These are phyloP conservation scores for Rhea pennata DNA, from an alignment of 2,113 vertebrate species.

Conservation along the genomic window DNA sequence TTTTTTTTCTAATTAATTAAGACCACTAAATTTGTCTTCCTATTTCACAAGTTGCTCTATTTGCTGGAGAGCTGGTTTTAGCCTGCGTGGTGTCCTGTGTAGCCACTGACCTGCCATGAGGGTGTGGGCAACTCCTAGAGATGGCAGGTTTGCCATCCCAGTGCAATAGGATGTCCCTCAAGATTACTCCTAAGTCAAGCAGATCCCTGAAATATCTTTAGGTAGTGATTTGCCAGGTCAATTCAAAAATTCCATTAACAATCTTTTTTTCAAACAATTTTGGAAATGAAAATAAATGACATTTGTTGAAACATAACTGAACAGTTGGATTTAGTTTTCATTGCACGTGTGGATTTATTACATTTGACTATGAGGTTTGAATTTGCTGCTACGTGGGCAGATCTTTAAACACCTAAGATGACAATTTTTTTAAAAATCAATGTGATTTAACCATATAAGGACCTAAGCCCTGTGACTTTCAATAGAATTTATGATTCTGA, in stretches of 20 bases:
- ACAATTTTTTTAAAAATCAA: neutral
- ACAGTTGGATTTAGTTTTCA: neutral
- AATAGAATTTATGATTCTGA: neutral
- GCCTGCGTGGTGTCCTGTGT: fast-evolving
- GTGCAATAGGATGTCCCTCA: neutral
- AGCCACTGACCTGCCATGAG: fast-evolving
- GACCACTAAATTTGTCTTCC: neutral
- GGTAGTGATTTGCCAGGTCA: neutral
- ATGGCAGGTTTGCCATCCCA: too few species aligned
- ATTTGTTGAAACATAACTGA: neutral
- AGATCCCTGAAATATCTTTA: neutral
- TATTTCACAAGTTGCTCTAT: neutral
- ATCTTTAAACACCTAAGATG: neutral
- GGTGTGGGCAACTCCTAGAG: neutral
- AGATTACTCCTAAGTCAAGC: neutral
- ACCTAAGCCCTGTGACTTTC: neutral
- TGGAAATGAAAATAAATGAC: neutral
- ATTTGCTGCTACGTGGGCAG: neutral
- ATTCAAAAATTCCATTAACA: too few species aligned
- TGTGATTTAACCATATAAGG: neutral
- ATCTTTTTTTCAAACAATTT: neutral
- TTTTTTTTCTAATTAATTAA: neutral
- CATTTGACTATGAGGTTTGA: neutral
- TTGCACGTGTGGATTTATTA: neutral
- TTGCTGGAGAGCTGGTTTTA: neutral